Percentiles rank a stretch among this genome's conserved stretches.
These are phyloP conservation scores for Nasalis larvatus DNA, from an alignment of 2,113 vertebrate species.

Conservation along the genomic window DNA sequence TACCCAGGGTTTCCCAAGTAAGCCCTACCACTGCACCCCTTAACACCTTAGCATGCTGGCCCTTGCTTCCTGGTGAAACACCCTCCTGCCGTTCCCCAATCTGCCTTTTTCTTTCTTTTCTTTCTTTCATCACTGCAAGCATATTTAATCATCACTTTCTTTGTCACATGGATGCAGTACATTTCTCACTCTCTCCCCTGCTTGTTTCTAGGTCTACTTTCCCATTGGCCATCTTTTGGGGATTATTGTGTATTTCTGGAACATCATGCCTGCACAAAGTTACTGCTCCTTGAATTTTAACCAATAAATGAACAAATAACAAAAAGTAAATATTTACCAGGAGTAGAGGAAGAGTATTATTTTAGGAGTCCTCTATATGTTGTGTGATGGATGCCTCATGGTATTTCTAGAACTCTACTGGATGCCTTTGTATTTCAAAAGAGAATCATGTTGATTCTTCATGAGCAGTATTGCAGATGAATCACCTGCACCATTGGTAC, in stretches of 20 bases:
- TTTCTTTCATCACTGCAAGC: too few species aligned
- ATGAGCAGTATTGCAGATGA: neutral
- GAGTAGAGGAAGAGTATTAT: too few species aligned
- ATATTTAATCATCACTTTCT: neutral
- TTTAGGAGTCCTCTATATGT: neutral
- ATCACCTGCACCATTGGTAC: accelerated
- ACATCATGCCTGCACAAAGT: neutral
- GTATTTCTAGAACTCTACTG: accelerated
- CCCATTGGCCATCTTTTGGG: accelerated
- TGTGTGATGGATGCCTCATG: accelerated
- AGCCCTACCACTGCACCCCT: neutral
- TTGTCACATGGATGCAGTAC: accelerated
- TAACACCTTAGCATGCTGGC: accelerated
- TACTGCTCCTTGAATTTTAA: neutral
- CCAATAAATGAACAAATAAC: neutral
- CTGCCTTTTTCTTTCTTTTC: neutral
- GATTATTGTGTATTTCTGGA: neutral
- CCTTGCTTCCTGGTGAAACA: neutral
- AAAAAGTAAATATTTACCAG: neutral
- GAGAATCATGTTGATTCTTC: neutral
- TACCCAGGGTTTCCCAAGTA: neutral
- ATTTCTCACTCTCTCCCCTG: neutral
- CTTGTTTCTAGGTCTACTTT: neutral
- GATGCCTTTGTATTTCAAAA: neutral
- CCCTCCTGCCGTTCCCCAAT: accelerated